Percentiles rank a stretch among this genome's conserved stretches.
Evolutionary conservation across 2,113 vertebrate species (phyloP).

Genomic region (Tychaedon coryphoeus): DNA sequence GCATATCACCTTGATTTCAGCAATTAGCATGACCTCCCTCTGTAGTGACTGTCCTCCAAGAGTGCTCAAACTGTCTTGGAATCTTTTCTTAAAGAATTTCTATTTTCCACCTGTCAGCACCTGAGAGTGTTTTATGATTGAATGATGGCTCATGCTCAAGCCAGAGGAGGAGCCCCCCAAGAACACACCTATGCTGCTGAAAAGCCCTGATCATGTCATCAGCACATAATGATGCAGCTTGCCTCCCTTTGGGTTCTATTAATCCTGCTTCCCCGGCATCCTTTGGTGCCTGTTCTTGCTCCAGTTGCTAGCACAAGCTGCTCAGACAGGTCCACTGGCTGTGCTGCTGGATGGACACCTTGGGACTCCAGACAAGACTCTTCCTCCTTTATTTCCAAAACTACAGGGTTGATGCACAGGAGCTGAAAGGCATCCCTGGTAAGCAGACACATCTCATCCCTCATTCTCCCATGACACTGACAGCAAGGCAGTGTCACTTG

Average conservation of each 20-base stretch:
- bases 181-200: background rate
- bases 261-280: background rate
- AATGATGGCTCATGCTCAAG: background rate
- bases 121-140: background rate
- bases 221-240: background rate
- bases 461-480: background rate
- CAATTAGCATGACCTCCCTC: background rate
- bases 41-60: background rate
- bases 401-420: background rate
- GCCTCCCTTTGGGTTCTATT: conserved; percentile 1
- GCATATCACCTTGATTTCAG: background rate
- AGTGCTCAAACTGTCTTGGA: background rate
- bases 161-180: background rate
- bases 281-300: background rate
- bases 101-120: background rate
- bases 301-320: background rate
- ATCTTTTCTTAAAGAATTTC: background rate
- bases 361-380: background rate
- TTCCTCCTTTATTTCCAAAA: background rate
- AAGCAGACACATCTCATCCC: background rate
- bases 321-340: background rate
- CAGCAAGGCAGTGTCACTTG: background rate
- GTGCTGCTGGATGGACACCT: background rate
- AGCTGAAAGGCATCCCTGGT: background rate
- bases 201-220: background rate